Evolutionary conservation across 2,113 vertebrate genomes (phyloP), one percentile per base, ranked within the genome.

Genomic region (Beaufortia kweichowensis): DNA sequence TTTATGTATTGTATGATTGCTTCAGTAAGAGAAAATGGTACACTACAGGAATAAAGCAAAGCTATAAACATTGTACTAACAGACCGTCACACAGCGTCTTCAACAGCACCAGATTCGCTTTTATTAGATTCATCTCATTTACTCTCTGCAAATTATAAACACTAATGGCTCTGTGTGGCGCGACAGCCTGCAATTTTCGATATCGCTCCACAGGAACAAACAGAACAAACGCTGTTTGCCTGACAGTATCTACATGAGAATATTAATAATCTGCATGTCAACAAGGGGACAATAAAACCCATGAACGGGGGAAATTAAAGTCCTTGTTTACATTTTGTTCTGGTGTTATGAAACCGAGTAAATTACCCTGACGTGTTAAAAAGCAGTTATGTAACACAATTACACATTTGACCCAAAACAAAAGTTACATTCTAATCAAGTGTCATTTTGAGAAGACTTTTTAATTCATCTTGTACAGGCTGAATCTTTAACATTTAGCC

Each of bases 241-340:
- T 59, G 64, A 43, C 48, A 29, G 33, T 17, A 23, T 24, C 41
- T 23, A 12, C 75, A 68, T 29, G 39, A 56, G 67, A 15, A 61
- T 69, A 31, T 67, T 46, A 68, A 48, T 66, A 35, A 29, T 17
- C 28, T 59, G 29, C 55, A 77, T 33, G 55, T 50, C 43, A 69
- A 50, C 28, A 1, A 62, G n/a, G 17, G 65, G 65, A 28, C 56
- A 77, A 69, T 69, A 39, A 61, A 35, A 17, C 35, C 41, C 9
- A 46, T 59, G n/a, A 77, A 69, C n/a, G 4, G 12, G 53, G 55
- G 28, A 48, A 68, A 69, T 68, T 57, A 21, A 59, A 12, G 35
- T 6, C 10, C 8, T 59, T n/a, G 19, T 43, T 67, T 57, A 41
- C n/a, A 56, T 39, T n/a, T 35, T 28, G 61, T 39, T 19, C 17